A percentile compares a stretch with the other conserved stretches of the same genome.
These are phyloP conservation scores for Rhinatrema bivittatum DNA, from an alignment of 2,797 vertebrate species.

Conservation along the genomic window DNA sequence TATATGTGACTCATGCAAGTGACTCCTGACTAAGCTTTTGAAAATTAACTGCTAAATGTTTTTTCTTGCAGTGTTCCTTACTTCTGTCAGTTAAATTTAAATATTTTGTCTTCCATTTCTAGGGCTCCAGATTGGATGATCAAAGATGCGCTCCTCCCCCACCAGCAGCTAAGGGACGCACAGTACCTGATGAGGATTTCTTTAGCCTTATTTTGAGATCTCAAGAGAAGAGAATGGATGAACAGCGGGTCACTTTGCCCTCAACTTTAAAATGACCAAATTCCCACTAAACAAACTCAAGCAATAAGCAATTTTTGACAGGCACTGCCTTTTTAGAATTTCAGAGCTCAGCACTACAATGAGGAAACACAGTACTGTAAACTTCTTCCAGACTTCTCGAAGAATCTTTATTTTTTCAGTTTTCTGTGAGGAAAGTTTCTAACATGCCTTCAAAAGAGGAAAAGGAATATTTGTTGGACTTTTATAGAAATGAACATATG, in stretches of 20 bases:
- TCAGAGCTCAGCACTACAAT: slow-evolving; percentile 10
- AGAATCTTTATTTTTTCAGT: slow-evolving; percentile 8
- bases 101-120: not conserved
- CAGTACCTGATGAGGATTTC: slow-evolving; percentile 94
- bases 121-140: slow-evolving; percentile 93
- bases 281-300: slow-evolving; percentile 60
- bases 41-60: too few relatives aligned
- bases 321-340: slow-evolving; percentile 19
- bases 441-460: slow-evolving; percentile 5
- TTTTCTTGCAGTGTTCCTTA: too few relatives aligned
- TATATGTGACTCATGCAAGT: too few relatives aligned
- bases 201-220: slow-evolving; percentile 94
- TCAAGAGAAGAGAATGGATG: slow-evolving; percentile 93
- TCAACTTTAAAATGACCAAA: slow-evolving; percentile 43
- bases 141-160: slow-evolving; percentile 87
- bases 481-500: too few relatives aligned
- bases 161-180: slow-evolving; percentile 69
- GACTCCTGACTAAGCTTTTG: too few relatives aligned
- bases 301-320: slow-evolving; percentile 43
- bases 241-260: slow-evolving; percentile 85
- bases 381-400: not conserved
- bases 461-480: too few relatives aligned
- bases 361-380: not conserved
- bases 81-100: too few relatives aligned
- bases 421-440: not conserved